Percentiles rank a stretch among this genome's conserved stretches.
Evolutionary conservation across 2,888 invertebrate genomes (phyloP).

Genomic region (Megastigmus dorsalis): DNA sequence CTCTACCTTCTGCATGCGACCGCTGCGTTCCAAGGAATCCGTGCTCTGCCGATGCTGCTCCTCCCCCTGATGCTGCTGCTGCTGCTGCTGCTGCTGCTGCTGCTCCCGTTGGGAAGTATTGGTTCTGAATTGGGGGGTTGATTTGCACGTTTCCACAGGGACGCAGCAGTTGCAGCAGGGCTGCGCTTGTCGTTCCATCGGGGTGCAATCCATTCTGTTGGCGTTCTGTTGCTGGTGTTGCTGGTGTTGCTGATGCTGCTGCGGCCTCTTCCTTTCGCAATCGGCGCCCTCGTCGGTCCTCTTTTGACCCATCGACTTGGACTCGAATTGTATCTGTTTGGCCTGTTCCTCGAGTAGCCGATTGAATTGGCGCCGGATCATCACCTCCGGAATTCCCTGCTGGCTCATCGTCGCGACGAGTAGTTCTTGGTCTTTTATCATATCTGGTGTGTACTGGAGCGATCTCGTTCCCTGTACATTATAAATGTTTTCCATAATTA

Average conservation of each 20-base stretch:
- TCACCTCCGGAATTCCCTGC: constrained; percentile 64
- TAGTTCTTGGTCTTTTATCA: constrained; percentile 68
- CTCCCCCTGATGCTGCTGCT: not conserved
- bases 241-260: not conserved
- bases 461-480: not conserved
- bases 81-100: constrained; percentile 42
- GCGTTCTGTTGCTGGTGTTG: not conserved
- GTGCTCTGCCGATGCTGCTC: not conserved
- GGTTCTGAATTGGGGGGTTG: not conserved
- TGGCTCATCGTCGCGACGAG: constrained; percentile 65
- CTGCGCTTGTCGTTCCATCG: no score
- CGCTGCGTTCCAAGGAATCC: not conserved
- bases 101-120: constrained; percentile 23
- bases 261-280: constrained; percentile 37
- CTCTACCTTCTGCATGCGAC: constrained; percentile 25
- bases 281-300: no score
- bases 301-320: constrained; percentile 29
- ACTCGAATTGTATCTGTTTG: constrained; percentile 61
- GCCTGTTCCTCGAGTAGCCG: constrained; percentile 65
- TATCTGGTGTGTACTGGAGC: constrained; percentile 60
- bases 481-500: not conserved
- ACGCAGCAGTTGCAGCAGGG: no score
- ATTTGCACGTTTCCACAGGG: no score
- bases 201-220: no score
- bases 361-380: constrained; percentile 68